These are phyloP conservation scores for Drosophila affinis DNA, from an alignment of 2,888 invertebrate genomes.

Conservation along the genomic window DNA sequence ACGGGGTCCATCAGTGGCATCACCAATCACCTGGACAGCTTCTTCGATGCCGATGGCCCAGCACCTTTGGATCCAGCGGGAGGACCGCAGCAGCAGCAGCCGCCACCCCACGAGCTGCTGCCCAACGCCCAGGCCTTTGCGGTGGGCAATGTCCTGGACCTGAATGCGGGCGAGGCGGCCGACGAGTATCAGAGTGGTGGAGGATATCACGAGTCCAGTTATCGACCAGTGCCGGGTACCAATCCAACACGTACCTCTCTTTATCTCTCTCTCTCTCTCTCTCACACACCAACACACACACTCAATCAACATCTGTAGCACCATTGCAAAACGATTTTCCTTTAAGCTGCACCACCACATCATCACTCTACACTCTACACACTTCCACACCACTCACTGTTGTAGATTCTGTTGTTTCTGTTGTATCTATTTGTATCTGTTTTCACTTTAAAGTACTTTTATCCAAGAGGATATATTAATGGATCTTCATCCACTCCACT, in stretches of 20 bases:
- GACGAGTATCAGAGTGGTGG: slow-evolving; percentile 74
- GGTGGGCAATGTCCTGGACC: slow-evolving; percentile 81
- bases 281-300: neutral
- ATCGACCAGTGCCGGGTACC: slow-evolving; percentile 84
- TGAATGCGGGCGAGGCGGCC: slow-evolving; percentile 79
- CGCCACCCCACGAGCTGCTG: slow-evolving; percentile 57
- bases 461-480: too few species aligned
- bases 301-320: slow-evolving; percentile 35
- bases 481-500: neutral
- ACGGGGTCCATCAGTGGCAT: slow-evolving; percentile 71
- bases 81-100: neutral
- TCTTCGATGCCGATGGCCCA: slow-evolving; percentile 80
- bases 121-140: slow-evolving; percentile 77
- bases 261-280: slow-evolving; percentile 20
- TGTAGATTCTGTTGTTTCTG: neutral
- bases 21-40: slow-evolving; percentile 83
- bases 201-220: slow-evolving; percentile 72
- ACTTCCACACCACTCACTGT: slow-evolving; percentile 14
- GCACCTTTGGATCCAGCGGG: slow-evolving; percentile 22
- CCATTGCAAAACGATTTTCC: slow-evolving; percentile 51
- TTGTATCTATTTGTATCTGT: slow-evolving; percentile 13
- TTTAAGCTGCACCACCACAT: slow-evolving; percentile 44
- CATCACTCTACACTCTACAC: slow-evolving; percentile 8
- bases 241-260: slow-evolving; percentile 25
- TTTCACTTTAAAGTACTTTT: slow-evolving; percentile 10